Evolutionary conservation across 2,888 invertebrate species (phyloP).

Genomic region (Chrysodeixis includens): DNA sequence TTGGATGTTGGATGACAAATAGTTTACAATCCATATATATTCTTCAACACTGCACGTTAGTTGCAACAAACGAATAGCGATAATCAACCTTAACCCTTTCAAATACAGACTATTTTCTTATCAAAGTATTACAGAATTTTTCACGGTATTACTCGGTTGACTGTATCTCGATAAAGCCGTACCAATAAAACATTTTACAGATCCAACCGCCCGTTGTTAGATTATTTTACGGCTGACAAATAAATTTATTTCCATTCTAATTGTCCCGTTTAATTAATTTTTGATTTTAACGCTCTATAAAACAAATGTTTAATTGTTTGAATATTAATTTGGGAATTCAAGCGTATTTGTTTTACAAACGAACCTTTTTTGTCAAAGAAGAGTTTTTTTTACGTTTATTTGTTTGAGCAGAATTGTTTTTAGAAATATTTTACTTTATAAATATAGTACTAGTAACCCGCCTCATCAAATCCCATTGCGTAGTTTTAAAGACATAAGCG

Average conservation of each 20-base stretch:
- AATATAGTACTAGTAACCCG: too few relatives aligned
- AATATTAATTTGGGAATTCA: not conserved
- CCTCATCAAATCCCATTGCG: too few relatives aligned
- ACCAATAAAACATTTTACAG: not conserved
- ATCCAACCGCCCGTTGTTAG: not conserved
- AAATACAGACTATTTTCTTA: not conserved
- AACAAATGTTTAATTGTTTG: slow-evolving; percentile 7
- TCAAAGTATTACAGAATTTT: not conserved
- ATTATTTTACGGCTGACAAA: not conserved
- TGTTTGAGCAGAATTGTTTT: not conserved
- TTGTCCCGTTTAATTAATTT: slow-evolving; percentile 5
- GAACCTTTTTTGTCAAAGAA: not conserved
- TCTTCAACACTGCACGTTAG: not conserved
- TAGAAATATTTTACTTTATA: too few relatives aligned
- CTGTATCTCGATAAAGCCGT: not conserved
- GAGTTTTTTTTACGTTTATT: not conserved
- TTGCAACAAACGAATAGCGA: not conserved
- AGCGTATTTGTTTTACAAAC: slow-evolving; percentile 3
- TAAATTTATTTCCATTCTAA: slow-evolving; percentile 6
- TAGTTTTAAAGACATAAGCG: too few relatives aligned
- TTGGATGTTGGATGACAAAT: slow-evolving; percentile 1
- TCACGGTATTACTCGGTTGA: too few relatives aligned
- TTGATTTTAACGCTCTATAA: slow-evolving; percentile 7
- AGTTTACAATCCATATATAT: not conserved
- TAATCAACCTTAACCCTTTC: not conserved